These are phyloP conservation scores for Pollimyrus isidori DNA, from an alignment of 2,113 vertebrate genomes.

Conservation along the genomic window DNA sequence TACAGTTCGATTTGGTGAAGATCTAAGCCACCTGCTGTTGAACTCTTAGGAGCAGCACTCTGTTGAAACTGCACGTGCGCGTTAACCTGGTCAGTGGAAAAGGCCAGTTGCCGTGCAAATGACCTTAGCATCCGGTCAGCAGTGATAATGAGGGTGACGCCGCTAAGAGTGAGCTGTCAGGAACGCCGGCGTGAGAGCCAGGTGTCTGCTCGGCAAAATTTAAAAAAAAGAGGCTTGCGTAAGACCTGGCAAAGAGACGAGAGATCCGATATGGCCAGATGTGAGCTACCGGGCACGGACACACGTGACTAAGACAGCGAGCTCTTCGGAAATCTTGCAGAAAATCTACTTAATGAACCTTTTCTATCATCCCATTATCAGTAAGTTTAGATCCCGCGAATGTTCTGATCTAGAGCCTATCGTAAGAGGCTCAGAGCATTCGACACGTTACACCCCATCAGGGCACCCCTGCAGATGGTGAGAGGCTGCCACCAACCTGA, in stretches of 20 bases:
- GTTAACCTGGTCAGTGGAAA: background rate
- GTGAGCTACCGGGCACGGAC: slow-evolving; percentile 43
- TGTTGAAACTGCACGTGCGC: background rate
- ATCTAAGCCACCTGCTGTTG: background rate
- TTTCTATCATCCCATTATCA: slow-evolving; percentile 9
- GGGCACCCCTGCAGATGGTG: background rate
- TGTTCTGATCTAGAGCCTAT: background rate
- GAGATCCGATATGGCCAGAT: slow-evolving; percentile 52
- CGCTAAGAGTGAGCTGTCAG: background rate
- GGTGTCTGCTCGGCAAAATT: slow-evolving; percentile 27
- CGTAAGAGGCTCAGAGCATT: background rate
- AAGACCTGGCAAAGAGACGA: slow-evolving; percentile 59
- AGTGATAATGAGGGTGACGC: background rate
- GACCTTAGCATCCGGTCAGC: background rate
- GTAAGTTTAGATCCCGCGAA: background rate
- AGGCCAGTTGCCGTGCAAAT: background rate
- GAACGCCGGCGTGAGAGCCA: background rate
- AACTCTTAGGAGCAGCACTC: background rate
- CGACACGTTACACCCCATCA: background rate
- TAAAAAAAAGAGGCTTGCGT: slow-evolving; percentile 49
- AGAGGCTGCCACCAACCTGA: background rate
- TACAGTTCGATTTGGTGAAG: background rate
- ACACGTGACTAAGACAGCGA: slow-evolving; percentile 45
- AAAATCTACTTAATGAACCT: slow-evolving; percentile 35
- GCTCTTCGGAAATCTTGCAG: slow-evolving; percentile 31